Percentiles rank a stretch among this genome's conserved stretches.
These are phyloP conservation scores for Drosophila arawakana DNA, from an alignment of 1,140 invertebrate genomes.

Conservation along the genomic window DNA sequence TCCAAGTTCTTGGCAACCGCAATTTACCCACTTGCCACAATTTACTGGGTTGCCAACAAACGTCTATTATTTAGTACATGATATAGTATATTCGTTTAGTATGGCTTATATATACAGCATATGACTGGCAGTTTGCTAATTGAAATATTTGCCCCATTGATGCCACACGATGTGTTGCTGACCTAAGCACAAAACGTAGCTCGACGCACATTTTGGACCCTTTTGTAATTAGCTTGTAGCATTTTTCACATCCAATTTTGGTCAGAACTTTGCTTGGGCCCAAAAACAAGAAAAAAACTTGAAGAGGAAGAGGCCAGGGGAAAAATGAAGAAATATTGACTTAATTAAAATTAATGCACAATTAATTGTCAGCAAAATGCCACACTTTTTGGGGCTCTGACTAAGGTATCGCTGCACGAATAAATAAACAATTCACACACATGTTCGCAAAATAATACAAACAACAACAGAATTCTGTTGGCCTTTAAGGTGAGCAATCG, in stretches of 20 bases:
- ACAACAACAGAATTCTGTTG: constrained; percentile 36
- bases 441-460: constrained; percentile 32
- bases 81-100: constrained; percentile 10
- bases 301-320: background rate
- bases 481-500: constrained; percentile 62
- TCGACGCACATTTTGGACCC: constrained; percentile 14
- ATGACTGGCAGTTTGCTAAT: constrained; percentile 34
- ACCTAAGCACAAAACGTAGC: constrained; percentile 41
- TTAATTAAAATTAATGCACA: constrained; percentile 76
- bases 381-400: background rate
- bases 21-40: constrained; percentile 32
- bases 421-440: constrained; percentile 55
- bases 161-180: constrained; percentile 18
- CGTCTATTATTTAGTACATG: constrained; percentile 8
- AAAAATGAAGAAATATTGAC: constrained; percentile 39
- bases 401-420: constrained; percentile 15
- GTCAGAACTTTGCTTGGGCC: background rate
- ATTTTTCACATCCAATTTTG: constrained; percentile 10
- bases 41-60: background rate
- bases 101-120: background rate
- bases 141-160: constrained; percentile 44
- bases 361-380: constrained; percentile 70
- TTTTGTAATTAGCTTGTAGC: constrained; percentile 51
- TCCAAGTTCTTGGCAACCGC: constrained; percentile 22
- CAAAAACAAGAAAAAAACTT: background rate